Percentiles rank a stretch among this genome's conserved stretches.
Evolutionary conservation across 2,797 vertebrate species (phyloP).

Genomic region (Gambelia wislizenii): DNA sequence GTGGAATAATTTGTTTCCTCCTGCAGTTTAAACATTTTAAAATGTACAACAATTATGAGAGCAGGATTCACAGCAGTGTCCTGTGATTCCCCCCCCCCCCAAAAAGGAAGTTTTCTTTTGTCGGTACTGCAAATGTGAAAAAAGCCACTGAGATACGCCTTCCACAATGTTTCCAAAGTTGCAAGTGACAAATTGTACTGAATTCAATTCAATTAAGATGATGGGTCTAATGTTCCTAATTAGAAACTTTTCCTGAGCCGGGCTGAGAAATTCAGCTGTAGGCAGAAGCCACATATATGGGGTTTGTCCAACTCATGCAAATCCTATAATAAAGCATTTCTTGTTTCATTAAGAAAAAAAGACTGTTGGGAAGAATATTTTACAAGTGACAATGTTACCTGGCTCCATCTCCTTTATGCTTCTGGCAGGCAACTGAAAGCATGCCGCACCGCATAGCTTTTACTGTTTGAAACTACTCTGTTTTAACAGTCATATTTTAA

Average conservation of each 20-base stretch:
- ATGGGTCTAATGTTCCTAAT: background rate
- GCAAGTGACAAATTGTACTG: background rate
- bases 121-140: background rate
- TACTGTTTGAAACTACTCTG: too few species aligned
- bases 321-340: background rate
- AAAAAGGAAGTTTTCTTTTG: background rate
- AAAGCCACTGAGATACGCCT: background rate
- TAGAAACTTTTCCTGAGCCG: background rate
- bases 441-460: too few species aligned
- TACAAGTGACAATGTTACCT: too few species aligned
- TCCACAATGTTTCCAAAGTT: background rate
- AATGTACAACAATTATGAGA: background rate
- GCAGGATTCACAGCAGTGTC: background rate
- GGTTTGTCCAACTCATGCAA: background rate
- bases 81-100: background rate
- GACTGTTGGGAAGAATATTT: background rate
- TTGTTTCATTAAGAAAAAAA: background rate
- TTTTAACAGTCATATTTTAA: too few species aligned
- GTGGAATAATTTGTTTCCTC: background rate
- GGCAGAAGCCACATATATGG: background rate
- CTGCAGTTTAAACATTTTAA: background rate
- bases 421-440: too few species aligned
- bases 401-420: too few species aligned
- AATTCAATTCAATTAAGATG: constrained; percentile 3
- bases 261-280: background rate